phyloP scores from a whole-genome alignment of 2,113 vertebrate genomes.

The Hemibagrus wyckioides region DNA sequence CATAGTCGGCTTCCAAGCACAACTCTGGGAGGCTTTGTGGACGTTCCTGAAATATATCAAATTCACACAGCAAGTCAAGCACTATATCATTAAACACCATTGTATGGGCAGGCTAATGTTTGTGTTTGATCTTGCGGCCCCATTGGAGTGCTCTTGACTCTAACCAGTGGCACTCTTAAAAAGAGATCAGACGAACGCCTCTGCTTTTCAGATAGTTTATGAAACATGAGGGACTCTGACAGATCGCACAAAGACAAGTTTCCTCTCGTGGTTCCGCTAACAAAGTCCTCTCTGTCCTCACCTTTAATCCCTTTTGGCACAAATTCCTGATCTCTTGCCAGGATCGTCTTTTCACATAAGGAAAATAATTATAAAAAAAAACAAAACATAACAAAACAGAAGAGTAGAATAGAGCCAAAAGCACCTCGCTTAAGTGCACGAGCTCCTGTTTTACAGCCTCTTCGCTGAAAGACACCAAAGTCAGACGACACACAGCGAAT shows the following conservation, averaged over 20 bases:
- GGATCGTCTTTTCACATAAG: conserved; percentile 26
- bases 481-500: conserved; percentile 27
- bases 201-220: conserved; percentile 53
- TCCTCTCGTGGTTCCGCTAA: conserved; percentile 45
- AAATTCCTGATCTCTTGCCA: conserved; percentile 43
- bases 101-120: conserved; percentile 56
- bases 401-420: not conserved
- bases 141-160: conserved; percentile 70
- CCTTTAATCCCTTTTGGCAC: conserved; percentile 52
- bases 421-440: not conserved
- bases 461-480: conserved; percentile 18
- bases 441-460: conserved; percentile 8
- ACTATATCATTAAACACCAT: conserved; percentile 47
- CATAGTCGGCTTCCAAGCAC: not conserved
- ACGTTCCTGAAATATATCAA: conserved; percentile 51
- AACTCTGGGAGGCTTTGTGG: conserved; percentile 52
- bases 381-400: not conserved
- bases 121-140: conserved; percentile 60
- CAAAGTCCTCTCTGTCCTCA: conserved; percentile 50
- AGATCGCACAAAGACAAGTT: conserved; percentile 45
- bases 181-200: conserved; percentile 57
- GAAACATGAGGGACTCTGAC: conserved; percentile 46
- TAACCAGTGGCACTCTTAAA: conserved; percentile 62
- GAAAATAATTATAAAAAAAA: not conserved
- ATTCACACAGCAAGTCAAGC: conserved; percentile 64